Conservation (phyloP, 2,888 invertebrate species). For the Dastarcus helophoroides region DNA sequence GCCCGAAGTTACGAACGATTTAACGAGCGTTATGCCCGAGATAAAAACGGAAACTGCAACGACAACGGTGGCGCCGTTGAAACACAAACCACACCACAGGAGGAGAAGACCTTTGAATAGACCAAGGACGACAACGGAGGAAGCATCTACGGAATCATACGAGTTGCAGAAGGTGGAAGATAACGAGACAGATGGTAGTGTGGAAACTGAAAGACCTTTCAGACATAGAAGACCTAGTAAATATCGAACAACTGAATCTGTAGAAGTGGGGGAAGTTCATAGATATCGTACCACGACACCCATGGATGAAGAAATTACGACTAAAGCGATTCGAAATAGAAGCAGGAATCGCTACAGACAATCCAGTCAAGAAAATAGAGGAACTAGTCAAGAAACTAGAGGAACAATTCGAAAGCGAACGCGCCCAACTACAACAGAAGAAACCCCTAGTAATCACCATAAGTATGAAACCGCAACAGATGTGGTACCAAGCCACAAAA, state of each 20-base stretch:
- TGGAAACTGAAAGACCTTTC: slow-evolving; percentile 9
- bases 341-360: slow-evolving; percentile 5
- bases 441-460: too few relatives aligned
- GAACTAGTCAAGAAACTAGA: slow-evolving; percentile 8
- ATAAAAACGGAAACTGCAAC: slow-evolving; percentile 1
- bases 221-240: slow-evolving; percentile 6
- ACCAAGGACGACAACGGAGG: slow-evolving; percentile 15
- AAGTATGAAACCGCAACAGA: too few relatives aligned
- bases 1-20: slow-evolving; percentile 1
- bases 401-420: slow-evolving; percentile 2
- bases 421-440: slow-evolving; percentile 2
- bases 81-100: slow-evolving; percentile 13
- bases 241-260: slow-evolving; percentile 7
- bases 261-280: not conserved
- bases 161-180: slow-evolving; percentile 23
- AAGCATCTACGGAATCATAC: slow-evolving; percentile 16
- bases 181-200: slow-evolving; percentile 13
- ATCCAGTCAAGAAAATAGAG: slow-evolving; percentile 7
- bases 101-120: slow-evolving; percentile 16
- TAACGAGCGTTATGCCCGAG: slow-evolving; percentile 7
- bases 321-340: slow-evolving; percentile 6
- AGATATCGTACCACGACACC: slow-evolving; percentile 1
- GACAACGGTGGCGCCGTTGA: slow-evolving; percentile 1
- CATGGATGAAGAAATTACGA: slow-evolving; percentile 7
- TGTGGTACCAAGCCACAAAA: too few relatives aligned